Evolutionary conservation across 2,113 vertebrate species (phyloP).

Genomic region (Chrysemys picta): DNA sequence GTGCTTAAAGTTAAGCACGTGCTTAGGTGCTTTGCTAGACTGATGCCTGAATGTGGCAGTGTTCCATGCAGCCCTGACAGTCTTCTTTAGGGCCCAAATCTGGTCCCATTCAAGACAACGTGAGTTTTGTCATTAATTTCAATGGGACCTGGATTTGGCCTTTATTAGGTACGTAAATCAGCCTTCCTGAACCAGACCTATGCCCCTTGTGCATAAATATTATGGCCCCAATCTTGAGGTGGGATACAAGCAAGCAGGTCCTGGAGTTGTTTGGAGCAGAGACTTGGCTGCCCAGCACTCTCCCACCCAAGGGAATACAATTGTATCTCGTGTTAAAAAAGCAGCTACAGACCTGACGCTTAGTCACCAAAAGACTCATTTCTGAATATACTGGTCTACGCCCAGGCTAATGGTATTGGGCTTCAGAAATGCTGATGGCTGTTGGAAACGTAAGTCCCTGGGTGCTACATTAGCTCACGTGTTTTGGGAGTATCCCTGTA

Average conservation of each 20-base stretch:
- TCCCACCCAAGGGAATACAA: not conserved
- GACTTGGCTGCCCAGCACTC: not conserved
- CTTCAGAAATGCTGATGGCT: not conserved
- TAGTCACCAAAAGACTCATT: not conserved
- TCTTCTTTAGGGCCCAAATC: not conserved
- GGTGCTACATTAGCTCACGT: not conserved
- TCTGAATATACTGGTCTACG: not conserved
- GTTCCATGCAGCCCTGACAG: not conserved
- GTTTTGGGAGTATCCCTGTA: not conserved
- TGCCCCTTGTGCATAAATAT: not conserved
- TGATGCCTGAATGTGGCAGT: not conserved
- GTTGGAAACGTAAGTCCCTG: not conserved
- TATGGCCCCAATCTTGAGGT: not conserved
- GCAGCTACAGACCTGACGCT: not conserved
- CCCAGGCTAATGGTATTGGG: not conserved
- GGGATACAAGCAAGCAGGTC: not conserved
- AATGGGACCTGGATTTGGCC: not conserved
- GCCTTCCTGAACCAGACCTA: not conserved
- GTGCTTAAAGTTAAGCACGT: not conserved
- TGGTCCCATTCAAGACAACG: not conserved
- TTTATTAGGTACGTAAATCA: not conserved
- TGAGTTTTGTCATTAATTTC: not conserved
- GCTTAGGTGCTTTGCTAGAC: not conserved
- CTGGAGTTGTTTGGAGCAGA: not conserved
- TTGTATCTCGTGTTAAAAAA: not conserved